Evolutionary conservation across 2,113 vertebrate genomes (phyloP).

Genomic region (Gracilinanus agilis): DNA sequence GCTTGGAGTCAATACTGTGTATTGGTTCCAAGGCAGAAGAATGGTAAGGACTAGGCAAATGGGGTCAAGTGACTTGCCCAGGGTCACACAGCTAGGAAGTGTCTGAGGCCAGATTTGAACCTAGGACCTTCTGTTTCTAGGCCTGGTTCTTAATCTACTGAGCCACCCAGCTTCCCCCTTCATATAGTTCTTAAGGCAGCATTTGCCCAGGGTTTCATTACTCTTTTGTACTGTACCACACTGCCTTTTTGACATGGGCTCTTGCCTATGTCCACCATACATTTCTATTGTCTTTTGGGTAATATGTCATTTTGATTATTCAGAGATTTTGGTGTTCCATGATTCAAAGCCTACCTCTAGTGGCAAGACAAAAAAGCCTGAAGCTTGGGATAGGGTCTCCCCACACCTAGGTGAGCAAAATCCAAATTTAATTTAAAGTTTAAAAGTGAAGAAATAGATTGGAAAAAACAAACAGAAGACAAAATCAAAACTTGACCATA

Average conservation of each 20-base stretch:
- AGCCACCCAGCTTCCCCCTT: too few relatives aligned
- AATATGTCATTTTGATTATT: background rate
- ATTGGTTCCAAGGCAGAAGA: too few relatives aligned
- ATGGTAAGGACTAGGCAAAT: too few relatives aligned
- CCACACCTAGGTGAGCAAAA: background rate
- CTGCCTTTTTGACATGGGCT: background rate
- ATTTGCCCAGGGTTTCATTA: background rate
- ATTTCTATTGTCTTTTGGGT: background rate
- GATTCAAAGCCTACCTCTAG: background rate
- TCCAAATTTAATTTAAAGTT: background rate
- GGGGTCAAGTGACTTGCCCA: too few relatives aligned
- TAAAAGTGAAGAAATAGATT: background rate
- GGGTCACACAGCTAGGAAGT: too few relatives aligned
- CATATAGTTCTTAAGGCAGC: background rate
- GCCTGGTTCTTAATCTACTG: too few relatives aligned
- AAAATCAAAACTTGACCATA: background rate
- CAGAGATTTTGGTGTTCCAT: background rate
- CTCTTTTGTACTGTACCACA: background rate
- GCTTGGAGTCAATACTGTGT: too few relatives aligned
- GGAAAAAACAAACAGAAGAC: background rate
- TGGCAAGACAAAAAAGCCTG: background rate
- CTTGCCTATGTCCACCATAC: background rate
- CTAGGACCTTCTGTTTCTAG: too few relatives aligned
- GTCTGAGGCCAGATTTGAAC: too few relatives aligned
- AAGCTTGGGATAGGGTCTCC: background rate